Percentiles rank a stretch among this genome's conserved stretches.
Evolutionary conservation across 2,797 vertebrate genomes (phyloP).

Genomic region (Etheostoma perlongum): DNA sequence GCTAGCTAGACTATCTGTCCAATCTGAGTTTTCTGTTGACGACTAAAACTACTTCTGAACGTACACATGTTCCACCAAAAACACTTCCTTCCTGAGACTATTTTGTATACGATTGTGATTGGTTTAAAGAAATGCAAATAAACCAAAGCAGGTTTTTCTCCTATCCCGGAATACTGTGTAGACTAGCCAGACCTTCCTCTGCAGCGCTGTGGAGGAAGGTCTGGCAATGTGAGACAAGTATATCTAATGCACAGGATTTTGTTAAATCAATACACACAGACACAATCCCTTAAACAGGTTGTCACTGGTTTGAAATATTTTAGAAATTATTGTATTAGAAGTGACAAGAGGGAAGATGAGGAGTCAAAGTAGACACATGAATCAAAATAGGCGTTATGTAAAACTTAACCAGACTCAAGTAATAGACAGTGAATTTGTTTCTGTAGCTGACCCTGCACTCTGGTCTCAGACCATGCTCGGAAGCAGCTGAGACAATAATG

Average conservation of each 20-base stretch:
- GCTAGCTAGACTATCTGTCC: no score
- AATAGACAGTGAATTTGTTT: constrained; percentile 37
- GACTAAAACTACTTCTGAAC: no score
- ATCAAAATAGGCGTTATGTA: constrained; percentile 13
- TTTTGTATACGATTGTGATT: no score
- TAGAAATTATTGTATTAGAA: background rate
- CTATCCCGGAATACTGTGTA: no score
- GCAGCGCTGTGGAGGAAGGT: no score
- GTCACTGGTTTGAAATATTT: background rate
- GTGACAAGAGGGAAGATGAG: background rate
- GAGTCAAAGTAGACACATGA: background rate
- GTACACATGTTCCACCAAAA: no score
- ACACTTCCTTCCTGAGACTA: no score
- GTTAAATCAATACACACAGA: background rate
- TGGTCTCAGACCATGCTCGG: constrained; percentile 6
- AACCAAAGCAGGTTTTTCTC: no score
- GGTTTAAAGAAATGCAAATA: no score
- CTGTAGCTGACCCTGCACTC: constrained; percentile 20
- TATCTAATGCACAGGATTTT: background rate
- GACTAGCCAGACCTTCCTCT: no score
- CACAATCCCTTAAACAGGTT: background rate
- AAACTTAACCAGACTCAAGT: constrained; percentile 18
- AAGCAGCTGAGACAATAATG: constrained; percentile 27
- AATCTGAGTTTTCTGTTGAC: no score
- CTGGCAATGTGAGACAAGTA: background rate